Evolutionary conservation across 2,797 vertebrate species (phyloP).

Genomic region (Anolis apletophallus): DNA sequence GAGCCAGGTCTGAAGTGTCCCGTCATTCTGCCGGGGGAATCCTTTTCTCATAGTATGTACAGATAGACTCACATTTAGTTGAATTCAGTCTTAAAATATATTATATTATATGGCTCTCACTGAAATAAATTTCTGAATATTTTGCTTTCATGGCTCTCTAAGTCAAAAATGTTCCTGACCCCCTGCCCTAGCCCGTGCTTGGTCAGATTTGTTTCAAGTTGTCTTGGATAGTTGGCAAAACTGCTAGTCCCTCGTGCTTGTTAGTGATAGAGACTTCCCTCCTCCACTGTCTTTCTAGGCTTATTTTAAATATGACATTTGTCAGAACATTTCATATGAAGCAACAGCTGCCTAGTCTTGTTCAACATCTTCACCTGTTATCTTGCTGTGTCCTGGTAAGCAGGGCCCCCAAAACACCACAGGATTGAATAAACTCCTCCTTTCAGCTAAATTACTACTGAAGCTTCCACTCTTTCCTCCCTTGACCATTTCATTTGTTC

Average conservation of each 20-base stretch:
- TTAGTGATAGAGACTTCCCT: constrained; percentile 14
- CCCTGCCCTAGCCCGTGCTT: no score
- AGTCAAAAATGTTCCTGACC: no score
- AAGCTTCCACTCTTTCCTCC: neutral
- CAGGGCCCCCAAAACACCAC: neutral
- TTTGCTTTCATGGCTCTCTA: no score
- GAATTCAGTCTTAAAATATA: no score
- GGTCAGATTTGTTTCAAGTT: no score
- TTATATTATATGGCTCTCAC: no score
- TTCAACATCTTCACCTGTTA: constrained; percentile 1
- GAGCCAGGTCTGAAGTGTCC: no score
- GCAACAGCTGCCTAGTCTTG: neutral
- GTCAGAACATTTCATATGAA: constrained; percentile 12
- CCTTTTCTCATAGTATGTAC: no score
- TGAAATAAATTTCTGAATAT: no score
- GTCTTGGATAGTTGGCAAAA: constrained; percentile 29
- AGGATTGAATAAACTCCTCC: neutral
- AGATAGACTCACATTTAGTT: no score
- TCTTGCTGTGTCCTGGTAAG: neutral
- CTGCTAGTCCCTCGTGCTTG: constrained; percentile 11
- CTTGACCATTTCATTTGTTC: neutral
- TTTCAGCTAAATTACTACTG: constrained; percentile 2
- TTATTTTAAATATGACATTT: constrained; percentile 26
- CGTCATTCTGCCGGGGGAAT: no score
- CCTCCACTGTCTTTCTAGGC: neutral